Percentiles rank a stretch among this genome's conserved stretches.
These are phyloP conservation scores for Allacma fusca DNA, from an alignment of 2,888 invertebrate genomes.

Conservation along the genomic window DNA sequence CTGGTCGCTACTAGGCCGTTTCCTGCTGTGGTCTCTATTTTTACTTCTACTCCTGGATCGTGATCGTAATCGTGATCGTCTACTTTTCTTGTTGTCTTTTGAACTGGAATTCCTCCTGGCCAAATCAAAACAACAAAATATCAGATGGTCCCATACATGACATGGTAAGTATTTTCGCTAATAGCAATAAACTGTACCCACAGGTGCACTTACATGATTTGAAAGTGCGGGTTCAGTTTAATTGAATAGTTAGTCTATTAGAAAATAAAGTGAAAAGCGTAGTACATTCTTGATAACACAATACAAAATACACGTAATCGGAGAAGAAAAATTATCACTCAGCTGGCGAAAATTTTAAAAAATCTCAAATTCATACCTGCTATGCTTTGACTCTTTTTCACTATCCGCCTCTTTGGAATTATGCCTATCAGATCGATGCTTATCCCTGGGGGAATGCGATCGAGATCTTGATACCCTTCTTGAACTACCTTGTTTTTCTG, in stretches of 20 bases:
- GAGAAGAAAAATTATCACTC: no score
- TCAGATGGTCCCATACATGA: no score
- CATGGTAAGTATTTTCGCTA: no score
- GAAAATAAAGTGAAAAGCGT: no score
- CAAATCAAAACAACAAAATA: constrained; percentile 18
- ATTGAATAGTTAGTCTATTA: no score
- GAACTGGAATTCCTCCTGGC: constrained; percentile 38
- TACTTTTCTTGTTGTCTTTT: constrained; percentile 46
- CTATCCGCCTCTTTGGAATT: constrained; percentile 42
- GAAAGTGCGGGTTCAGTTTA: no score
- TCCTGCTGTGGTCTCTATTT: constrained; percentile 47
- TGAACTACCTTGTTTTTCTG: constrained; percentile 20
- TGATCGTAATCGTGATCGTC: constrained; percentile 47
- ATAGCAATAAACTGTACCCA: no score
- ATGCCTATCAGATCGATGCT: constrained; percentile 38
- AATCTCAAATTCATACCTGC: not conserved
- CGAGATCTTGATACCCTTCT: constrained; percentile 39
- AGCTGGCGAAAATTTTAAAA: no score
- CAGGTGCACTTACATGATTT: no score
- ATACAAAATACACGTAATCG: no score
- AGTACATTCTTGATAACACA: no score
- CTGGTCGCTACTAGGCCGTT: constrained; percentile 48
- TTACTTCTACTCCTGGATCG: constrained; percentile 49
- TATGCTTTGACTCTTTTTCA: constrained; percentile 30
- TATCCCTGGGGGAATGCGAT: constrained; percentile 33